Evolutionary conservation across 2,113 vertebrate species (phyloP), one percentile per base, ranked within the genome.

Genomic region (Ia io): DNA sequence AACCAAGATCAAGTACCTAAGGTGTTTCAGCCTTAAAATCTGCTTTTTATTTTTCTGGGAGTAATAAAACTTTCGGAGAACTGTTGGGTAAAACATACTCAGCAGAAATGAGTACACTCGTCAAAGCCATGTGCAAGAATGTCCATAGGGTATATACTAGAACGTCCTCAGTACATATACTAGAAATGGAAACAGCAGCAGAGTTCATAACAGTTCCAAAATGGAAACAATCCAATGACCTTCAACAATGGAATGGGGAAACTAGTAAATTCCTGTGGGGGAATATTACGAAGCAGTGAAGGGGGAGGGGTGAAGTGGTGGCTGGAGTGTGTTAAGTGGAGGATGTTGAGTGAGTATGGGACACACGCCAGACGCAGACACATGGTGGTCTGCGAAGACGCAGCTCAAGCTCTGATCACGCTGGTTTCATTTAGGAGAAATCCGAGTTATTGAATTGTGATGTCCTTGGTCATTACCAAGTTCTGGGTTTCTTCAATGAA

Each of bases 401-500:
- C 59, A 61, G 30, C 9, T 67, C 32, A 35, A 56, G 37, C 47
- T 65, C 63, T 73, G 42, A 63, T 61, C 44, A 12, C 32, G 30
- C 59, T 70, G 71, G 22, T 63, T 73, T 82, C 76, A 49, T 87
- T 20, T 49, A 49, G 56, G 18, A 63, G 8, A 16, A 18, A 16
- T 23, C 44, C 1, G 6, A 42, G 14, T 1, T 37, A 35, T 73
- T 71, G 37, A 80, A 10, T 0, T 77, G 20, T 83, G 65, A 32
- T 6, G 2, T 12, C 70, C 32, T 65, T 59, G 40, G 47, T 28
- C 47, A n/a, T 78, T 79, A 82, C 40, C 40, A 86, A 84, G 37
- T n/a, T 71, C 28, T 32, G 44, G 67, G 35, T 32, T 82, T 90
- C 76, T 87, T 74, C 90, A 73, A 28, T 51, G 71, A 73, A 90